Evolutionary conservation across 2,888 invertebrate genomes (phyloP), one percentile per base, ranked within the genome.

Genomic region (Dyspetes luteomarginatus): DNA sequence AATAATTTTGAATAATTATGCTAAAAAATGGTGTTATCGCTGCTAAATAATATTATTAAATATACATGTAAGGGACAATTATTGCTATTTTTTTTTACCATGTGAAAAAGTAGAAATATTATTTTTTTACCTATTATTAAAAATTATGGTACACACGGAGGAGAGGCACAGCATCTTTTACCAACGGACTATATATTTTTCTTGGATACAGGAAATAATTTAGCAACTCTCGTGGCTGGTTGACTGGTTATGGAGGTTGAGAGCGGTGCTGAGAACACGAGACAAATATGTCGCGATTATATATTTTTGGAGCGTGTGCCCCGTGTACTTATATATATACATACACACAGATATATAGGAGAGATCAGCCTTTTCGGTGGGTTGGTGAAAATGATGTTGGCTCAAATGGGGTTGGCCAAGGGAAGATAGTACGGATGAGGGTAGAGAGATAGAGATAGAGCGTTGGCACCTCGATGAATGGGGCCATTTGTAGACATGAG

Each of bases 401-500:
- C 22, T 26, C 19, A 41, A 68, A 55, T 55, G 55, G 65, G 73
- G 58, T 55, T 72, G 74, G 77, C 62, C 55, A 69, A 64, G 48
- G 55, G 56, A 75, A 60, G 60, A 62, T 48, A 56, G 76, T 71
- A 36, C 74, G 72, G 58, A 60, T 68, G 73, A 79, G 64, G 78
- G 36, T 52, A 55, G 79, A 71, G 67, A 55, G 68, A 17, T 24
- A 41, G 76, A 77, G 69, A 76, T 48, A 58, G 60, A 82, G 83
- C 77, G 88, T 87, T 88, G 89, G 88, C 89, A 88, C 82, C 87
- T 86, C 82, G 85, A 87, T 85, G 88, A 87, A 89, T 88, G 86
- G 86, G 86, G 86, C 85, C 87, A 87, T 89, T 89, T 88, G 88
- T 88, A 88, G 86, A 89, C 88, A 89, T 83, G 86, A 86, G 87